Evolutionary conservation across 2,888 invertebrate species (phyloP), one percentile per base, ranked within the genome.

Genomic region (Carabus problematicus): DNA sequence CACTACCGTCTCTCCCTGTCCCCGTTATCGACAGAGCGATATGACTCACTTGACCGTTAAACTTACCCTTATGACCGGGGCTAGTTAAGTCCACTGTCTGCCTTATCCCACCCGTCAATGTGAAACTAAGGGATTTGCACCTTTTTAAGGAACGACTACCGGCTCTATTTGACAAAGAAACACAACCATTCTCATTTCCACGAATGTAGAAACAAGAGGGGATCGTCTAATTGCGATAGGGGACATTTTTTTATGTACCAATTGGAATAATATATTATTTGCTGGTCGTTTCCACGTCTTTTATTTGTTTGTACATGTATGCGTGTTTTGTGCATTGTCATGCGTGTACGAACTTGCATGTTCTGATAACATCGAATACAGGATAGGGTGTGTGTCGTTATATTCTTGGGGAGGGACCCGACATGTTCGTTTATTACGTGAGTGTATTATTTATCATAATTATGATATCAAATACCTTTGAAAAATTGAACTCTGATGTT

Each of bases 111-210:
- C 29, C 29, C 29, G 2, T 29, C 29, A 55, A 16, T 12, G 41
- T 42, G 40, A 42, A 60, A 45, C 45, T 43, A 60, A 60, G 60
- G 60, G 60, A 60, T 60, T 60, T 60, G 42, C 60, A 45, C 60
- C 60, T 60, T 60, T 60, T 43, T 43, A 45, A 29, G 16, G 29
- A 29, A 29, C 8, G 16, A 2, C 41, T 42, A n/a, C 41, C 43
- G 16, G 18, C 41, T 59, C 40, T 59, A 59, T 59, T 59, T 59
- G 58, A 59, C 58, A 59, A 59, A 59, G 58, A 59, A 59, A 42
- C 41, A 59, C 58, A 42, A 3, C 14, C 45, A 14, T 14, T 14
- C 18, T 29, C 29, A 6, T 29, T 29, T 29, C 29, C 29, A 29
- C 6, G 6, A 29, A 29, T 6, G 29, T 45, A 55, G 19, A 55